phyloP scores from a whole-genome alignment of 2,797 vertebrate genomes.

The Manis pentadactyla region DNA sequence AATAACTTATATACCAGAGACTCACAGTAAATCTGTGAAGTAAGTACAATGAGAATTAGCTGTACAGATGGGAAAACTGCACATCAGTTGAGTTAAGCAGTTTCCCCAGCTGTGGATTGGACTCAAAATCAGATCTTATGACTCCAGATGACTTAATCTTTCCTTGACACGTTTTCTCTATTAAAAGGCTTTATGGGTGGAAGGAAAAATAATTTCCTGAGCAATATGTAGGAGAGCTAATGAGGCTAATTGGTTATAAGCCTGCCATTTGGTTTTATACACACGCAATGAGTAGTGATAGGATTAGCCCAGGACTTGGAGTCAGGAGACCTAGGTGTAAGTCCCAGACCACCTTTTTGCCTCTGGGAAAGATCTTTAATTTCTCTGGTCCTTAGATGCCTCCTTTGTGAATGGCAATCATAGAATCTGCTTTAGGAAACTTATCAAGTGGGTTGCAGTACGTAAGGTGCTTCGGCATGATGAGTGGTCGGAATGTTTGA shows the following conservation, averaged over 20 bases:
- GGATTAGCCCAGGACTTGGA: background rate
- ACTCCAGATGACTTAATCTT: background rate
- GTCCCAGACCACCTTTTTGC: background rate
- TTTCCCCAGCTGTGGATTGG: background rate
- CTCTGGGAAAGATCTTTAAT: slow-evolving; percentile 6
- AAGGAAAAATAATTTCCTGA: slow-evolving; percentile 33
- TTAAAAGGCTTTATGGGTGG: background rate
- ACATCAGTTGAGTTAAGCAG: background rate
- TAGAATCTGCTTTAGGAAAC: background rate
- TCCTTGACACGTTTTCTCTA: background rate
- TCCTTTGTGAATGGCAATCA: slow-evolving; percentile 3
- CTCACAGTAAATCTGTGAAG: background rate
- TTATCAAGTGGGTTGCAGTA: background rate
- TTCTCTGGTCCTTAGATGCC: background rate
- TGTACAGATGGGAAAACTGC: background rate
- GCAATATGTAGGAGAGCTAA: slow-evolving; percentile 6
- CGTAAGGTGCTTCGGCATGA: background rate
- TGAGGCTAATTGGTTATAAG: slow-evolving; percentile 35
- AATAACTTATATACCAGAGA: background rate
- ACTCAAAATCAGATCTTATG: slow-evolving; percentile 15
- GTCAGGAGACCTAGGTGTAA: background rate
- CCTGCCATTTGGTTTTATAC: slow-evolving; percentile 20
- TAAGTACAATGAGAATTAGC: background rate
- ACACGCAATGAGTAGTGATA: background rate
- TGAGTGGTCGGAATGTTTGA: background rate